A percentile compares a stretch with the other conserved stretches of the same genome.
Conservation (phyloP, 2,888 invertebrate genomes). For the Amorpha juglandis region DNA sequence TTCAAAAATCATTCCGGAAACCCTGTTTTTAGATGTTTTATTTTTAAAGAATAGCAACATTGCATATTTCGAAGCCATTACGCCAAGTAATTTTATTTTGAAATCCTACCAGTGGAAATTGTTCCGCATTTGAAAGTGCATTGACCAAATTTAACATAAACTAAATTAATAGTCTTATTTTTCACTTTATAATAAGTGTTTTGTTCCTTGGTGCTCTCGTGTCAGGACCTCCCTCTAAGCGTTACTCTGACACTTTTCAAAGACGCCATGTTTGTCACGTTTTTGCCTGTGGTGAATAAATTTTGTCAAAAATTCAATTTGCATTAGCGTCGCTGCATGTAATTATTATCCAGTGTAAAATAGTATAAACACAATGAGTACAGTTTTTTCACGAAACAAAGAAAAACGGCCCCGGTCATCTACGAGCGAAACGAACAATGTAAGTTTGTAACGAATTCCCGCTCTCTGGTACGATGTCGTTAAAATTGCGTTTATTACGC, state of each 20-base stretch:
- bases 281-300: constrained; percentile 71
- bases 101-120: neutral
- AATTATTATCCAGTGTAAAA: constrained; percentile 36
- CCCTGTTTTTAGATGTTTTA: neutral
- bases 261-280: constrained; percentile 82
- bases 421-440: constrained; percentile 58
- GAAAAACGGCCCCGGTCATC: constrained; percentile 59
- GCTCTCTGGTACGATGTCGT: constrained; percentile 59
- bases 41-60: neutral
- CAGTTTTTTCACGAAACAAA: constrained; percentile 55
- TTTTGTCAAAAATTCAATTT: constrained; percentile 54
- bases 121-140: neutral
- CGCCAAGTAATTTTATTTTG: constrained; percentile 7
- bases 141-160: neutral
- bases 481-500: constrained; percentile 38
- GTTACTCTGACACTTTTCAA: constrained; percentile 57
- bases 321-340: constrained; percentile 34
- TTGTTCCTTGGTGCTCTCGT: neutral
- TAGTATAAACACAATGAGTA: constrained; percentile 59
- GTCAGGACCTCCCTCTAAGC: constrained; percentile 44
- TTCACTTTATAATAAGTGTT: neutral
- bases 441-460: constrained; percentile 69
- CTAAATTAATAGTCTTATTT: neutral
- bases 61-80: neutral
- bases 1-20: no score